Evolutionary conservation across 2,113 vertebrate genomes (phyloP), one percentile per base, ranked within the genome.

Genomic region (Monopterus albus): DNA sequence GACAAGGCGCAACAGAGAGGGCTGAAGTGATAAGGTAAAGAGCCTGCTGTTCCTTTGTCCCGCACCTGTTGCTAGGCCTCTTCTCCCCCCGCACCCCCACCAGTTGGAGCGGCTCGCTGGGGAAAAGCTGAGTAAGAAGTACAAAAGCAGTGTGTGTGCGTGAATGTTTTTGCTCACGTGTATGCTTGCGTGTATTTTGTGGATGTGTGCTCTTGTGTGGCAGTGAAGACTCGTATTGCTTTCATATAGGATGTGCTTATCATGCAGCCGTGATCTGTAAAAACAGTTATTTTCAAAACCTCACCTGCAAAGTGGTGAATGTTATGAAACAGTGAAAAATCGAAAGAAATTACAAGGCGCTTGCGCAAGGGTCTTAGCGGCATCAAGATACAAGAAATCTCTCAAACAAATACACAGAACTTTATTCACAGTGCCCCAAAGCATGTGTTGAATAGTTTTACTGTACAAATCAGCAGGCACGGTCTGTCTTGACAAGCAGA

Each of bases 61-160:
- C 58, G 84, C 90, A 88, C 90, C 89, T 90, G 90, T 90, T 90
- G 82, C 89, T 89, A 85, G 85, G 89, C 88, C 87, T 89, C 87
- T 67, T 42, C 60, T 64, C 55, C 72, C 75, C 77, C 67, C 64
- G 49, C 39, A 10, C 20, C 18, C 20, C 43, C 66, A 58, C 64
- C 74, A 60, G 71, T 40, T 59, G 12, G 53, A 53, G 68, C 71
- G 1, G 46, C 76, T 84, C 39, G 35, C 69, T 52, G 56, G 62
- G 81, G 52, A 50, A 69, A 72, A 55, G 35, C 70, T 40, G 46
- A 31, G 58, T 26, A 57, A 70, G 28, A 71, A 69, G 39, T 26
- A 88, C 79, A 85, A 87, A 82, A 80, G 72, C 68, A 6, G 17
- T 42, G 76, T 70, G 40, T 47, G 60, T 61, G 72, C 11, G 33